Evolutionary conservation across 2,113 vertebrate genomes (phyloP).

Genomic region (Orcinus orca): DNA sequence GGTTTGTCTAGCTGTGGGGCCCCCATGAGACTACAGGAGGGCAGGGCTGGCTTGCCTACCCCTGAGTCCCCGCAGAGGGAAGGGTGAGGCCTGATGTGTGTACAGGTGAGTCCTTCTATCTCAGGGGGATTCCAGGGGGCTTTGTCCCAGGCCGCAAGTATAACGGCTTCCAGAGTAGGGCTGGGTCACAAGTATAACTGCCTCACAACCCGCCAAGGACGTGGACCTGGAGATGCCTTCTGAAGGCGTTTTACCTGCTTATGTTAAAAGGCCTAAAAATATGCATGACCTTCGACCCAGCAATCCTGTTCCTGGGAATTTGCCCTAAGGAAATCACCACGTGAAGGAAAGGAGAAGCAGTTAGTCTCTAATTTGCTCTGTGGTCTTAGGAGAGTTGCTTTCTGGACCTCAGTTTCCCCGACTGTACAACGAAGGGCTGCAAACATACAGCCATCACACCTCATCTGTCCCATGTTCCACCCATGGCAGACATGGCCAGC

Average conservation of each 20-base stretch:
- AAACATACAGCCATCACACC: background rate
- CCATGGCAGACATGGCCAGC: background rate
- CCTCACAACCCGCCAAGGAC: background rate
- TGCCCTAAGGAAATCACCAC: background rate
- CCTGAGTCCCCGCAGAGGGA: background rate
- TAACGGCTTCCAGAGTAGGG: background rate
- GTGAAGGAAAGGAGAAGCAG: background rate
- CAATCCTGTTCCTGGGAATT: background rate
- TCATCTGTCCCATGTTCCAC: background rate
- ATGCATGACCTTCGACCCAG: background rate
- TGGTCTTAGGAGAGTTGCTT: background rate
- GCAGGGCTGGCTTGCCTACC: background rate
- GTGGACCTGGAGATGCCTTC: background rate
- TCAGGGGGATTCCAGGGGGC: background rate
- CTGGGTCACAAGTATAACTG: background rate
- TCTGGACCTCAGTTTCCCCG: background rate
- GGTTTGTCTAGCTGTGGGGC: background rate
- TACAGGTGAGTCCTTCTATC: background rate
- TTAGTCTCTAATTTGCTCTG: background rate
- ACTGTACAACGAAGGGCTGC: background rate
- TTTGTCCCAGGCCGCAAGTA: background rate
- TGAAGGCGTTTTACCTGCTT: background rate
- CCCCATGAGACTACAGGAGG: background rate
- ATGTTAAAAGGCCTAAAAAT: constrained; percentile 31
- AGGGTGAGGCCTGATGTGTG: background rate